These are phyloP conservation scores for Agonopterix alstromeriana DNA, from an alignment of 2,888 invertebrate genomes.

Conservation along the genomic window DNA sequence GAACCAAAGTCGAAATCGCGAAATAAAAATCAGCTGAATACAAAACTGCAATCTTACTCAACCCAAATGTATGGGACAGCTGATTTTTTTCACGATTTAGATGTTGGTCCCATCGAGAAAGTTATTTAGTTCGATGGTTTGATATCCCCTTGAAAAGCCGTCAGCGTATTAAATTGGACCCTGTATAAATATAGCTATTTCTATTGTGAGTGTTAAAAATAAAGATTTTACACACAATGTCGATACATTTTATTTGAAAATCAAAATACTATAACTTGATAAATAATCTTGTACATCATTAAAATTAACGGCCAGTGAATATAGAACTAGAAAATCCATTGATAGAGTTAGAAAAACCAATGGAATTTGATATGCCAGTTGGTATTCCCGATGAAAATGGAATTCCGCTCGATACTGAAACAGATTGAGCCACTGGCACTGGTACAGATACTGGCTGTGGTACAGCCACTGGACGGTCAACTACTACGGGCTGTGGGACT, in stretches of 20 bases:
- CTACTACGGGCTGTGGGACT: conserved; percentile 25
- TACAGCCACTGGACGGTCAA: conserved; percentile 34
- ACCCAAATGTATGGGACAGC: too few relatives aligned
- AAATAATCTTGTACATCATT: not conserved
- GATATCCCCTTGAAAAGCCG: too few relatives aligned
- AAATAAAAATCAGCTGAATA: too few relatives aligned
- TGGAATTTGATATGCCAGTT: not conserved
- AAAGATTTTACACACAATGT: not conserved
- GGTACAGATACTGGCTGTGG: conserved; percentile 26
- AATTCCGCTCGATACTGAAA: conserved; percentile 1
- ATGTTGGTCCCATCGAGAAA: too few relatives aligned
- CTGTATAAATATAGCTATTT: not conserved
- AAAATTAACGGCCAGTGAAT: conserved; percentile 4
- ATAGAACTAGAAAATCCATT: not conserved
- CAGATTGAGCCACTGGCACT: conserved; percentile 13
- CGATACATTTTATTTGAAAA: conserved; percentile 1
- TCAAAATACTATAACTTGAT: not conserved
- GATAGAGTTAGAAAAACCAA: not conserved
- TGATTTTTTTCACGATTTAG: too few relatives aligned
- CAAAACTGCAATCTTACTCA: too few relatives aligned
- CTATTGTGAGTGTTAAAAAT: conserved; percentile 1
- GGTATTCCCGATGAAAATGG: not conserved
- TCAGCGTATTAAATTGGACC: too few relatives aligned
- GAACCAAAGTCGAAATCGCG: too few relatives aligned
- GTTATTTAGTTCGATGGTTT: too few relatives aligned